Percentiles rank a stretch among this genome's conserved stretches.
Conservation (phyloP, 2,888 invertebrate genomes). For the Volucella inanis region DNA sequence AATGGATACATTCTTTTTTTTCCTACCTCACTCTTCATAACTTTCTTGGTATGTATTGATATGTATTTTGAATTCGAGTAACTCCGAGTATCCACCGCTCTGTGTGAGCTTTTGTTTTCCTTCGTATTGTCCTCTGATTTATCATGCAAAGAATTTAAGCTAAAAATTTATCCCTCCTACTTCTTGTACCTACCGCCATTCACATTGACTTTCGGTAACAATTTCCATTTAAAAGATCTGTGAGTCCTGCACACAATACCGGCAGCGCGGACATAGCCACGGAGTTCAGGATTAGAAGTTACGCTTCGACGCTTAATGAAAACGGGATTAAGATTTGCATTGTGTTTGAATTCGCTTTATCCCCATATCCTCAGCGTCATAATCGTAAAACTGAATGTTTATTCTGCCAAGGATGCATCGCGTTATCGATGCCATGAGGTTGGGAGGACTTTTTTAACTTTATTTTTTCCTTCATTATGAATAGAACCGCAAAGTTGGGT, state of each 20-base stretch:
- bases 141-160: slow-evolving; percentile 67
- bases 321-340: slow-evolving; percentile 68
- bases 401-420: slow-evolving; percentile 44
- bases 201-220: slow-evolving; percentile 40
- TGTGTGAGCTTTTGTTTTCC: slow-evolving; percentile 33
- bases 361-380: slow-evolving; percentile 13
- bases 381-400: slow-evolving; percentile 63
- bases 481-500: slow-evolving; percentile 48
- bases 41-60: slow-evolving; percentile 2
- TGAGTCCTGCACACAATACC: background rate
- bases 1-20: background rate
- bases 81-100: slow-evolving; percentile 28
- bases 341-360: slow-evolving; percentile 49
- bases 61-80: background rate
- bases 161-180: slow-evolving; percentile 35
- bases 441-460: slow-evolving; percentile 1
- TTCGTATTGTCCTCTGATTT: slow-evolving; percentile 62
- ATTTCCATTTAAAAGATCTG: slow-evolving; percentile 61
- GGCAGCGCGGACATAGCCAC: background rate
- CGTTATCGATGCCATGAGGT: slow-evolving; percentile 52
- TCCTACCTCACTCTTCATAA: background rate
- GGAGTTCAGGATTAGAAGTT: slow-evolving; percentile 58
- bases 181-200: background rate
- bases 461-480: slow-evolving; percentile 46
- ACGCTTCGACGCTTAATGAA: slow-evolving; percentile 63